Base-by-base conservation (phyloP, 2,888 invertebrate genomes). In the Odontocolon sp. region DNA sequence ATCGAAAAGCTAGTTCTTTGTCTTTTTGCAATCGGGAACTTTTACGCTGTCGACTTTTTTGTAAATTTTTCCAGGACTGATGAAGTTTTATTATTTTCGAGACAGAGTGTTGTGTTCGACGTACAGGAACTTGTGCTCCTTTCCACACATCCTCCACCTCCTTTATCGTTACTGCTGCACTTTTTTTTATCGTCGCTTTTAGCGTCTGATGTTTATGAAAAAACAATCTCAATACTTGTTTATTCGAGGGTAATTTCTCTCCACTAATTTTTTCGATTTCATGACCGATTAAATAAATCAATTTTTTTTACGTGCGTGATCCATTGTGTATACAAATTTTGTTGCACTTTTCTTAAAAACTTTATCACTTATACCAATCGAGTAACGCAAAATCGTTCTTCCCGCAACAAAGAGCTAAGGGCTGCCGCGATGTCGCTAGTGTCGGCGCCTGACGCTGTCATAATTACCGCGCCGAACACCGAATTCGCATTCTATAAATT, bases 191-290 rank as follows among this genome's bases (percentile, higher is more conserved):
- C 23, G 59, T 66, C 2, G 61, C 31, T 23, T 74, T 61, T 3
- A 67, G 61, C n/a, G 67, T 42, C 3, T 57, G n/a, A 11, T 74
- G 56, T 50, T 68, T 73, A 50, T n/a, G n/a, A 64, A 67, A 59
- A 36, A 73, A 73, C 16, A 59, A 16, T 50, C 61, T 28, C 8
- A 68, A 67, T 16, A 47, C 54, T 42, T 73, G 21, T 18, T 52
- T 52, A 50, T 61, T 42, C 2, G 61, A 67, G 11, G 54, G 67
- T 28, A 67, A 42, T 54, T 59, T 67, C 28, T 42, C 26, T 5
- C 28, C 38, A 16, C 8, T 21, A 23, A 66, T 38, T 9, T 56
- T 33, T 21, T 33, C n/a, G 38, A 26, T 72, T 66, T 38, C 36
- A 14, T 18, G 14, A 6, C 57, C 56, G 26, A 38, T n/a, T n/a